These are phyloP conservation scores for Tonatia bakeri DNA, from an alignment of 2,113 vertebrate species.

Conservation along the genomic window DNA sequence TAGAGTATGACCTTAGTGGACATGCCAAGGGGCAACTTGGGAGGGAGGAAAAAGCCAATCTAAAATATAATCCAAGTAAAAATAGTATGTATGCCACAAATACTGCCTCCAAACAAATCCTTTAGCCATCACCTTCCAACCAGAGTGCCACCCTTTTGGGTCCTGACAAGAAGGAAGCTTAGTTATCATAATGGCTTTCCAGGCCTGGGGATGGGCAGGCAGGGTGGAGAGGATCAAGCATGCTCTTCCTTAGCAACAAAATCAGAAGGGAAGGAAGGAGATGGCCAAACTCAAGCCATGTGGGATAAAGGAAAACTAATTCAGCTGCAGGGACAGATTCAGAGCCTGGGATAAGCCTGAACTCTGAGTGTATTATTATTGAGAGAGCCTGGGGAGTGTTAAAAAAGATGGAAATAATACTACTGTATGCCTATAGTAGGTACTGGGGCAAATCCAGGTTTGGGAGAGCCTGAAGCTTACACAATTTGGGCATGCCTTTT, in stretches of 20 bases:
- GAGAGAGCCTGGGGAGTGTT: background rate
- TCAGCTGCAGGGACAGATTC: background rate
- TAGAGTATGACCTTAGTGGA: background rate
- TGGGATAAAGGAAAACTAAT: background rate
- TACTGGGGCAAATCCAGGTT: background rate
- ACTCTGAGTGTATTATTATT: background rate
- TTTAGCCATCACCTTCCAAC: background rate
- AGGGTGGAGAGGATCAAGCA: background rate
- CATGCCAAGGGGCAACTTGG: background rate
- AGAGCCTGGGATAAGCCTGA: background rate
- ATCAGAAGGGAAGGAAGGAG: background rate
- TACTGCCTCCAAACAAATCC: background rate
- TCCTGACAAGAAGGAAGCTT: background rate
- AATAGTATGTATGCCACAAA: background rate
- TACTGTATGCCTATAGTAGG: background rate
- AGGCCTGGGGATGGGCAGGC: background rate
- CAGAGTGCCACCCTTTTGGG: background rate
- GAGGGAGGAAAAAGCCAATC: background rate
- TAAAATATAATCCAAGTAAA: background rate
- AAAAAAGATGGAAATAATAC: background rate
- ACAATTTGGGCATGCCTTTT: background rate
- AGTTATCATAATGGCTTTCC: background rate
- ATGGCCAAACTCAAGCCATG: background rate
- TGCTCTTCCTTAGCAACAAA: background rate
- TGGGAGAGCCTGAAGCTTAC: background rate